Evolutionary conservation across 2,797 vertebrate genomes (phyloP), one percentile per base, ranked within the genome.

Genomic region (Sebastiscus albofasciatus): DNA sequence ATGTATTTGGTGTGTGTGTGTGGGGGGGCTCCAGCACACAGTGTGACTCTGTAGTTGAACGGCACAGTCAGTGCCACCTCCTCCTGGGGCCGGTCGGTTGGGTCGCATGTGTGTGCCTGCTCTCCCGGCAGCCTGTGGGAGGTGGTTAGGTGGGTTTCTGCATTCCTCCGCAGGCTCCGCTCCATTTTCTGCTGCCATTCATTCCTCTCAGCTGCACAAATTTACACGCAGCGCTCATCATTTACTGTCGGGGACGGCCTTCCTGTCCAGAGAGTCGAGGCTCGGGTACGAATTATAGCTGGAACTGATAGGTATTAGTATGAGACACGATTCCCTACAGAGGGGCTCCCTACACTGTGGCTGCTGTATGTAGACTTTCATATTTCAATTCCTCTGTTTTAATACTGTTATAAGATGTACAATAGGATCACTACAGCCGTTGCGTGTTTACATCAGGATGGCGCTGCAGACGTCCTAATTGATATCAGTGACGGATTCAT

Each of bases 31-130:
- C 55, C 20, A 26, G 64, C 29, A 20, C 79, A 33, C 67, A 4
- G 27, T 31, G 64, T n/a, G 49, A 66, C 77, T 56, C 18, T 73
- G 77, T 49, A 39, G 82, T 3, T 34, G 58, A 55, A 16, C 18
- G 27, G 76, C 69, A n/a, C 66, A 2, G 66, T 89, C 62, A 2
- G 64, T 89, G 88, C 80, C 86, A 87, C 87, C 89, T 79, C 81
- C 78, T 82, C 78, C 65, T 77, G 39, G 77, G 74, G 89, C 86
- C 22, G 80, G 77, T 85, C 52, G 72, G 87, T 72, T 14, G 77
- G 80, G 87, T 90, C 89, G 75, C 88, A 64, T 92, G 93, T 93
- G 93, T 84, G 85, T 91, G 91, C 90, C 86, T 92, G 88, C 90
- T 90, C 87, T 78, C 71, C 68, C 58, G 24, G 79, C 87, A 72